Base-by-base conservation (phyloP, 2,797 vertebrate genomes). In the Ctenosaura bakeri region DNA sequence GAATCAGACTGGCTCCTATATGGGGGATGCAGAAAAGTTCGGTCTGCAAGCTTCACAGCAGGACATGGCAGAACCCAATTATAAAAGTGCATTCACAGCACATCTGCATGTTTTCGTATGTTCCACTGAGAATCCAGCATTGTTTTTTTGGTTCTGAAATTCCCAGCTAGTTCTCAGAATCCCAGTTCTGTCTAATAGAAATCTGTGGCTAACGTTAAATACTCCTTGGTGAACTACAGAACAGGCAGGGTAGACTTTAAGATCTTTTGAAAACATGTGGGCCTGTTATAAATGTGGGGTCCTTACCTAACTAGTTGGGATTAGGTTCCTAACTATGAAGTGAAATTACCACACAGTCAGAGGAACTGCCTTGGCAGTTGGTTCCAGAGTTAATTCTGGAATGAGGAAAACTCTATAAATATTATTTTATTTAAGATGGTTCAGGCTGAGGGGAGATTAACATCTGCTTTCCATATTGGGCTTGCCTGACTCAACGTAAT, bases 391-490 rank as follows among this genome's bases (percentile, higher is more conserved):
- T 81, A 80, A 52, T 80, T 29, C 32, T 74, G 64, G 84, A 6
- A 14, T 42, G 29, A 18, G 29, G 62, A 54, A 74, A 78, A 85
- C 20, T 18, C 78, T 88, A 71, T 87, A 71, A 88, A 82, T 56
- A 54, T 32, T 56, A 85, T 69, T 50, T 18, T 85, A 83, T 71
- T 69, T 46, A 71, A 32, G 42, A 46, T 69, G 18, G 83, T 69
- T 71, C 64, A 46, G 29, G 46, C 42, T 22, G n/a, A 38, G 16
- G 42, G 29, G 83, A 71, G 42, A 87, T 22, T 82, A 66, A 88
- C 87, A 88, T 73, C 64, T 88, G 87, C 64, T 81, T 88, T 66
- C 78, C 78, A 88, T 71, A 88, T 71, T 56, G 32, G 64, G 71
- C 42, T 69, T 88, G 77, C 46, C 80, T 80, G 64, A 54, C 14